Percentiles rank a stretch among this genome's conserved stretches.
Evolutionary conservation across 30 jellyfish, hydroid and myxozoan genomes (phyloP).

Genomic region (Morbakka virulenta): DNA sequence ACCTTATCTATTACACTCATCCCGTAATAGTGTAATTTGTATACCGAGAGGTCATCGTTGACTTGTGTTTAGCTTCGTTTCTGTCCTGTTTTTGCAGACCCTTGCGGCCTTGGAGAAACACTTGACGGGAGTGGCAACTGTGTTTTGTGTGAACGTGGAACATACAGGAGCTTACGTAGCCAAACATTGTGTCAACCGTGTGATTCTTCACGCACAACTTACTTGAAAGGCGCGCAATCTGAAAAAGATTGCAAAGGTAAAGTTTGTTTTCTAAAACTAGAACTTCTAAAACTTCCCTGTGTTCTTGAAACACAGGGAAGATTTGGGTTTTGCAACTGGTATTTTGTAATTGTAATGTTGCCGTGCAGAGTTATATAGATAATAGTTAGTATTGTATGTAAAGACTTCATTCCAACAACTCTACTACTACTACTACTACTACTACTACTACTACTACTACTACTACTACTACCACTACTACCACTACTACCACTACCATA

Average conservation of each 20-base stretch:
- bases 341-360: too few species aligned
- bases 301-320: too few species aligned
- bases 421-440: too few species aligned
- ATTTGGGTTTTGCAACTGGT: too few species aligned
- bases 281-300: too few species aligned
- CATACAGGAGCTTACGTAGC: slow-evolving; percentile 60
- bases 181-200: slow-evolving; percentile 78
- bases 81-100: slow-evolving; percentile 15
- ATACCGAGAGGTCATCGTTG: too few species aligned
- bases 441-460: too few species aligned
- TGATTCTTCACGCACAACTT: slow-evolving; percentile 64
- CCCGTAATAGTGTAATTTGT: too few species aligned
- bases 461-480: too few species aligned
- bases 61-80: not conserved
- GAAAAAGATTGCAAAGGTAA: slow-evolving; percentile 62
- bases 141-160: slow-evolving; percentile 60
- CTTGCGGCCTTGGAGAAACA: slow-evolving; percentile 79
- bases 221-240: slow-evolving; percentile 43
- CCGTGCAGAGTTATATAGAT: not conserved
- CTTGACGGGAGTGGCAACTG: slow-evolving; percentile 51
- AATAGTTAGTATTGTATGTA: not conserved
- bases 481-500: too few species aligned
- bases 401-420: not conserved
- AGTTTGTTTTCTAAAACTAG: too few species aligned
- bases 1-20: not conserved